Conservation (phyloP, 2,888 invertebrate genomes). For the Zeuzera pyrina region DNA sequence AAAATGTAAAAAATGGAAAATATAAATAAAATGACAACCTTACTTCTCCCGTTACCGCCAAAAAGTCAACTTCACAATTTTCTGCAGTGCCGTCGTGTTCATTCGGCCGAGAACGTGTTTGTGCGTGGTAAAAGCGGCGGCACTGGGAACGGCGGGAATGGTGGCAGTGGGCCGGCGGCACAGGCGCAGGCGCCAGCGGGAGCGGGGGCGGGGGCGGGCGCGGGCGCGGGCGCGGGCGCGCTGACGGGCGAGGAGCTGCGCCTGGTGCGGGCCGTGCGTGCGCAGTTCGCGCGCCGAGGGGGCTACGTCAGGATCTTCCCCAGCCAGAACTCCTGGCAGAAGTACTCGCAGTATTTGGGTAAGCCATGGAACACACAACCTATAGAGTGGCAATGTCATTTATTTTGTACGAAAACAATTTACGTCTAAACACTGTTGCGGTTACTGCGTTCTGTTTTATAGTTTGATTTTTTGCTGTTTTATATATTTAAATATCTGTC, state of each 20-base stretch:
- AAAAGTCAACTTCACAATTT: no score
- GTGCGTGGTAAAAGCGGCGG: slow-evolving; percentile 35
- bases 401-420: no score
- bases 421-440: no score
- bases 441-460: no score
- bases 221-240: slow-evolving; percentile 21
- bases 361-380: no score
- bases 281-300: slow-evolving; percentile 87
- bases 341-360: slow-evolving; percentile 85
- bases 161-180: no score
- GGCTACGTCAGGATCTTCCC: slow-evolving; percentile 95
- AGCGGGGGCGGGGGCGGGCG: slow-evolving; percentile 38
- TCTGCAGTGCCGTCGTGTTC: slow-evolving; percentile 79
- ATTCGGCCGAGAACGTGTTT: slow-evolving; percentile 80
- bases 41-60: no score
- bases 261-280: slow-evolving; percentile 80
- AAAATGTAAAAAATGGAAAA: no score
- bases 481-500: no score
- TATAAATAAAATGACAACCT: no score
- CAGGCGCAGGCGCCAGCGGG: slow-evolving; percentile 20
- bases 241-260: slow-evolving; percentile 85
- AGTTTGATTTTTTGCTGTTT: no score
- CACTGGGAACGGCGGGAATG: slow-evolving; percentile 13
- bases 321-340: slow-evolving; percentile 88
- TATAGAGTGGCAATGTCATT: no score